These are phyloP conservation scores for Phalanger gymnotis DNA, from an alignment of 2,797 vertebrate genomes.

Conservation along the genomic window DNA sequence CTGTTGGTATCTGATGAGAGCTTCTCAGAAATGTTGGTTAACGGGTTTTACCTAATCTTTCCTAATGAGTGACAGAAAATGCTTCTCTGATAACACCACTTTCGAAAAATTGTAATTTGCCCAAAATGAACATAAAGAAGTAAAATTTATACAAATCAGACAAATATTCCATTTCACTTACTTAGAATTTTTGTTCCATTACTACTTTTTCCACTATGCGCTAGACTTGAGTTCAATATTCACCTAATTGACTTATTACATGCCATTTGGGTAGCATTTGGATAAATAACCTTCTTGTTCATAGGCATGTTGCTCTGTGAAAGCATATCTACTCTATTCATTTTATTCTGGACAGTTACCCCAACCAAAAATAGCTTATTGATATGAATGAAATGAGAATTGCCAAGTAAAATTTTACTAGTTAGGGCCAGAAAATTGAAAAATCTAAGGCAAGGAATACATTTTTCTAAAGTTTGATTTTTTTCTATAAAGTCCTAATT, in stretches of 20 bases:
- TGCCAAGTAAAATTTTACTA: background rate
- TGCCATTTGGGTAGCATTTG: background rate
- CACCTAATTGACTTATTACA: background rate
- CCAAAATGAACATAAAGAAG: background rate
- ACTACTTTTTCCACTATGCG: constrained; percentile 22
- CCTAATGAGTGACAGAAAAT: constrained; percentile 3
- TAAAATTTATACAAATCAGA: constrained; percentile 12
- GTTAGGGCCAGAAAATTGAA: constrained; percentile 10
- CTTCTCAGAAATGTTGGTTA: background rate
- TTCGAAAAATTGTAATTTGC: constrained; percentile 20
- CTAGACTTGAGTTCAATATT: background rate
- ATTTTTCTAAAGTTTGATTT: background rate
- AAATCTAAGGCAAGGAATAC: background rate
- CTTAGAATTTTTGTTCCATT: constrained; percentile 22
- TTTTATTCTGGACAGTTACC: background rate
- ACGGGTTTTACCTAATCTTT: background rate
- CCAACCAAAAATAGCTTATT: constrained; percentile 29
- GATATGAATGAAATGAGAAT: constrained; percentile 1
- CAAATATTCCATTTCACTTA: constrained; percentile 17
- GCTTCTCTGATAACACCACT: background rate
- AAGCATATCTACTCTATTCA: constrained; percentile 24
- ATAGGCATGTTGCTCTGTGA: background rate
- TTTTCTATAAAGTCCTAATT: background rate
- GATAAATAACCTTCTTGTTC: background rate
- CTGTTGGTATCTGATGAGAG: background rate